Evolutionary conservation across 2,113 vertebrate genomes (phyloP), one percentile per base, ranked within the genome.

Genomic region (Anolis sagrei): DNA sequence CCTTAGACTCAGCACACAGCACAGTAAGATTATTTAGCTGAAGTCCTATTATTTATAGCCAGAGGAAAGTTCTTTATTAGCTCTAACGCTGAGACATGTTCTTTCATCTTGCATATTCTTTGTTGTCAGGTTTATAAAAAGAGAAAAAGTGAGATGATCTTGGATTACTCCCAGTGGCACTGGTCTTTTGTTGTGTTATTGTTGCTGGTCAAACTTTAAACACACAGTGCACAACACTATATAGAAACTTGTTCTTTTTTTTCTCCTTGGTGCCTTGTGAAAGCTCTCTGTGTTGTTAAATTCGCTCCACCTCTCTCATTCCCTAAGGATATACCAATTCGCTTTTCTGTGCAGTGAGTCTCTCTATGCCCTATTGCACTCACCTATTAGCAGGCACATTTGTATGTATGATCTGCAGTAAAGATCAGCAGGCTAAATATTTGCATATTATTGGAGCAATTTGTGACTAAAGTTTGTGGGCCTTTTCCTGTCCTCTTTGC

Each of bases 61-160:
- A 81, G 86, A 90, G 72, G 72, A 69, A 1, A 64, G 83, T 74
- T 32, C 3, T 84, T 75, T 88, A 82, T 82, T 76, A 82, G 34
- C 86, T 88, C 88, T 39, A 5, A 49, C 66, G 80, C 13, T 9
- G 36, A 62, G 76, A 79, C 29, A 61, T 44, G 36, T n/a, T 34
- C 58, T 82, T 89, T 77, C 51, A 77, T 25, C 82, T 68, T 58
- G 66, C 77, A 34, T 76, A 48, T 62, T 73, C 76, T 87, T 82
- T 84, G 36, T 70, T 49, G 68, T 72, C 76, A 16, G 39, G 81
- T 89, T 70, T 83, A 51, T 58, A 89, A 76, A 44, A n/a, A 32
- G 27, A 79, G 27, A 81, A 27, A 39, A 27, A 75, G 23, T 73
- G 3, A 44, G 9, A 73, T 48, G 32, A 61, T 25, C 25, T 9